phyloP scores from a whole-genome alignment of 2,797 vertebrate species.

The Acrossocheilus fasciatus region DNA sequence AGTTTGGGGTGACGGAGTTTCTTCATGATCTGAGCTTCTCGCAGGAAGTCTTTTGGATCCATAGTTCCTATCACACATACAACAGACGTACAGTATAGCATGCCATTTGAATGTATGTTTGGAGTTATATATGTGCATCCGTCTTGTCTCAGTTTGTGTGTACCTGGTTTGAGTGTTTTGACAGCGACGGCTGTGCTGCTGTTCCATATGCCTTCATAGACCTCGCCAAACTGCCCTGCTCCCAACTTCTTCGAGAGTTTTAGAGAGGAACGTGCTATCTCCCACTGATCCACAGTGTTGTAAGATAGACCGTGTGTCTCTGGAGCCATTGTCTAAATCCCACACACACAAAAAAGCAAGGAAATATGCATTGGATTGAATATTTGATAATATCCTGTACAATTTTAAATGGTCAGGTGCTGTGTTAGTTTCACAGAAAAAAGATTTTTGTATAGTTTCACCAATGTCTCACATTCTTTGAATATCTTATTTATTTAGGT shows the following conservation, averaged over 20 bases:
- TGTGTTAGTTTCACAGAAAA: neutral
- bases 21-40: conserved; percentile 97
- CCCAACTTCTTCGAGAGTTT: conserved; percentile 85
- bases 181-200: conserved; percentile 89
- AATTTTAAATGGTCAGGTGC: neutral
- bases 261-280: conserved; percentile 88
- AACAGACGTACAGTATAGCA: conserved; percentile 62
- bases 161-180: conserved; percentile 95
- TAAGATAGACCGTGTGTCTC: conserved; percentile 88
- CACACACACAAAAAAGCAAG: conserved; percentile 33
- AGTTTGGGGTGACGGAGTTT: conserved; percentile 90
- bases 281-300: conserved; percentile 94
- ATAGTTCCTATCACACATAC: conserved; percentile 83
- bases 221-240: conserved; percentile 94
- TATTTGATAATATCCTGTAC: neutral
- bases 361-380: neutral
- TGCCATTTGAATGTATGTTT: neutral
- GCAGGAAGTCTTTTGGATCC: conserved; percentile 90
- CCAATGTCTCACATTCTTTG: neutral
- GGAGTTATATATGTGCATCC: neutral
- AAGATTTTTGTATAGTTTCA: neutral
- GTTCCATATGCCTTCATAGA: conserved; percentile 94
- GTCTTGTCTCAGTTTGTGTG: conserved; percentile 4
- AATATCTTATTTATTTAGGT: neutral
- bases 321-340: conserved; percentile 74